Percentiles rank a stretch among this genome's conserved stretches.
phyloP scores from a whole-genome alignment of 2,888 invertebrate genomes.

The Sarcophaga rosellei region DNA sequence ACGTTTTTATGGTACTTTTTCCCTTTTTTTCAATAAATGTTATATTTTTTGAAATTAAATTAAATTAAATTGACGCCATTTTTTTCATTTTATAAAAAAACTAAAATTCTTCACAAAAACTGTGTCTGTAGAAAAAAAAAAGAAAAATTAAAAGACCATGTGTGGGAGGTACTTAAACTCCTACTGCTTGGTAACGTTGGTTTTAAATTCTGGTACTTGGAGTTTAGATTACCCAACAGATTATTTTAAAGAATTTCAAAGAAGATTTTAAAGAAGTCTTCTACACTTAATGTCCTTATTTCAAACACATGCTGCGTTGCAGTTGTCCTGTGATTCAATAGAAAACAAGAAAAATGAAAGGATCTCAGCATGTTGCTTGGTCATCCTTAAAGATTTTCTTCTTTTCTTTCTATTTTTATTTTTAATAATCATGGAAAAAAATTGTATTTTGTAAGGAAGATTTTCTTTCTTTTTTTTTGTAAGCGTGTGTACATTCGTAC shows the following conservation, averaged over 20 bases:
- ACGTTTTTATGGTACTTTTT: no score
- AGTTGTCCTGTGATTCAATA: constrained; percentile 65
- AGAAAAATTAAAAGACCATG: constrained; percentile 29
- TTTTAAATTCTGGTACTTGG: no score
- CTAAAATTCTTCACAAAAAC: no score
- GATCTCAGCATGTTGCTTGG: constrained; percentile 56
- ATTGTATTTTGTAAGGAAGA: background rate
- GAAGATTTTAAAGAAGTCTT: background rate
- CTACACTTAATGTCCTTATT: constrained; percentile 49
- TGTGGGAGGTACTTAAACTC: constrained; percentile 65
- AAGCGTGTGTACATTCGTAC: background rate
- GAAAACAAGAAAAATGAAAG: background rate
- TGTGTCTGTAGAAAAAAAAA: no score
- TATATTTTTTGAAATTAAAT: no score
- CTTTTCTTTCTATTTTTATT: background rate
- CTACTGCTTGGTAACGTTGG: constrained; percentile 40
- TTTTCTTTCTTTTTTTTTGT: background rate
- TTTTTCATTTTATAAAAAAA: no score
- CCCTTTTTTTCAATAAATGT: no score
- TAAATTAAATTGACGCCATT: no score
- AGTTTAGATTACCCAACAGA: no score
- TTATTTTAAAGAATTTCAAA: no score
- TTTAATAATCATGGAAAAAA: constrained; percentile 7
- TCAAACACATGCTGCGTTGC: constrained; percentile 70
- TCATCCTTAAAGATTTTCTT: constrained; percentile 32